A percentile compares a stretch with the other conserved stretches of the same genome.
Evolutionary conservation across 2,113 vertebrate species (phyloP).

Genomic region (Lophotis ruficrista): DNA sequence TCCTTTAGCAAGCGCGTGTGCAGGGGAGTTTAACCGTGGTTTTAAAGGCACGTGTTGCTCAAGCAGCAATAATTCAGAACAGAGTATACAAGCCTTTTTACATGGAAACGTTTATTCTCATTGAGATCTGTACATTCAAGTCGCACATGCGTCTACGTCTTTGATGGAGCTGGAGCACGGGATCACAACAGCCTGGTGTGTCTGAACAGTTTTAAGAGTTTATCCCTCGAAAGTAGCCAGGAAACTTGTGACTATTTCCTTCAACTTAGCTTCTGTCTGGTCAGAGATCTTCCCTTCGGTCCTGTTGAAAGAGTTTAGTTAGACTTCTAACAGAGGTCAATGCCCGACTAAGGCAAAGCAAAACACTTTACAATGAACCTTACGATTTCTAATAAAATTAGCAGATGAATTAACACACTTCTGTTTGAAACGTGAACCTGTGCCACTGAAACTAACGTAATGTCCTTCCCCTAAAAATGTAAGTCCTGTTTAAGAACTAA

Average conservation of each 20-base stretch:
- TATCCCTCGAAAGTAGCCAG: slow-evolving; percentile 92
- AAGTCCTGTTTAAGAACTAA: not conserved
- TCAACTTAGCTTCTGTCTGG: slow-evolving; percentile 90
- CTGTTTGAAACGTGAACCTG: not conserved
- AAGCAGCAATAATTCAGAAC: not conserved
- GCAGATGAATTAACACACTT: not conserved
- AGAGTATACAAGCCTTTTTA: not conserved
- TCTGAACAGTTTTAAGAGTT: slow-evolving; percentile 48
- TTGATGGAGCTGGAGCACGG: slow-evolving; percentile 65
- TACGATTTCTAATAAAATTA: not conserved
- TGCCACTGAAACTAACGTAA: accelerated
- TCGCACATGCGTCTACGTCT: slow-evolving; percentile 67
- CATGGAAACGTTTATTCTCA: slow-evolving; percentile 84
- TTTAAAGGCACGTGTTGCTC: accelerated
- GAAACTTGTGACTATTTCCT: slow-evolving; percentile 91
- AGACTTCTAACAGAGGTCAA: not conserved
- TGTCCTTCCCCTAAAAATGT: not conserved
- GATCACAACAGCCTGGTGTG: slow-evolving; percentile 37
- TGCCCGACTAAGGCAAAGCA: accelerated
- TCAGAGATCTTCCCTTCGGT: slow-evolving; percentile 92
- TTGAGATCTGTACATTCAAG: slow-evolving; percentile 83
- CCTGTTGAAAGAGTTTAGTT: slow-evolving; percentile 70
- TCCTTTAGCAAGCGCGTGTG: accelerated
- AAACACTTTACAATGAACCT: not conserved
- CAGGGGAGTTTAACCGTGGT: accelerated